Base-by-base conservation (phyloP, 2,113 vertebrate genomes). In the Xenopus tropicalis region DNA sequence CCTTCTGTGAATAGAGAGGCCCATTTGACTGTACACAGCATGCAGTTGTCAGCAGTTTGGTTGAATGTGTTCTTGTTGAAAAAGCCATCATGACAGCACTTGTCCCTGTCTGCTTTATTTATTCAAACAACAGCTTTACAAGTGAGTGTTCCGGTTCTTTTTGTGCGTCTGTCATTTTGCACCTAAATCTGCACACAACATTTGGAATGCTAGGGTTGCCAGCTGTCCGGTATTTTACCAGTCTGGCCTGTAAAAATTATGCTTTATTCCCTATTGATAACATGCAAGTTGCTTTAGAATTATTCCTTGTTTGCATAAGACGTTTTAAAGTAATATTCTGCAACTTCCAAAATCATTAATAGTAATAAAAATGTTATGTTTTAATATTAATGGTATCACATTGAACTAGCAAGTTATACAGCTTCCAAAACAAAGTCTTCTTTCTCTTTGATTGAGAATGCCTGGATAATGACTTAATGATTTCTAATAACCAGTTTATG, bases 11-110 rank as follows among this genome's bases (percentile, higher is more conserved):
- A 56, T 69, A 44, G 16, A 56, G 19, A 56, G 66, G 37, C 66
- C 66, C 23, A 69, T 54, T 69, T 69, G 54, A 65, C 62, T 19
- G 42, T 56, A 3, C 16, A 48, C n/a, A 69, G 24, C 29, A 48
- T 69, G 51, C 23, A 29, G 19, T 23, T 54, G 51, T n/a, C n/a
- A 65, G 62, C 42, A 21, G 61, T 24, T 63, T 29, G 22, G 37
- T 52, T 14, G 25, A 23, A 23, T 25, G 20, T 56, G 48, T 56
- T 37, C 43, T 54, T 56, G 54, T 56, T 16, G 66, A 69, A 67
- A 37, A 20, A 4, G 11, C 13, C 17, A 23, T 56, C 51, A 69
- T 48, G 22, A 23, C 20, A 51, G 66, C 9, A 56, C 66, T 69
- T 65, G 4, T 44, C 11, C 42, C 42, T 43, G 29, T 44, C 62